These are phyloP conservation scores for Agrilus planipennis DNA, from an alignment of 1,140 invertebrate genomes.

Conservation along the genomic window DNA sequence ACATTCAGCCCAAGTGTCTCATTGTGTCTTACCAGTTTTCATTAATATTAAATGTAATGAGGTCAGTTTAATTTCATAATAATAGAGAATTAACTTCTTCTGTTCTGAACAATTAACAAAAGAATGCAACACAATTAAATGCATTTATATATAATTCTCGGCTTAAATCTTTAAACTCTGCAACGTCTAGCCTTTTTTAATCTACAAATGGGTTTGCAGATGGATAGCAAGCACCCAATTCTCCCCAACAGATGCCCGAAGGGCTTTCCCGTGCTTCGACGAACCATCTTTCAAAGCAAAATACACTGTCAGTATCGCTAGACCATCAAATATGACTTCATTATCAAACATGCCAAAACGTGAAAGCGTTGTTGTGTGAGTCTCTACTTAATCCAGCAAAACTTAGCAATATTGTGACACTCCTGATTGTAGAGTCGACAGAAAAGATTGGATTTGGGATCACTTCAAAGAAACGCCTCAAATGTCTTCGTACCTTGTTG, in stretches of 20 bases:
- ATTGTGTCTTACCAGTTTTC: no score
- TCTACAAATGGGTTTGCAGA: conserved; percentile 30
- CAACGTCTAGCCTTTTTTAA: background rate
- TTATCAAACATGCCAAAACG: conserved; percentile 29
- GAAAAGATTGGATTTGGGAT: conserved; percentile 44
- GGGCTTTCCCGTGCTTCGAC: conserved; percentile 83
- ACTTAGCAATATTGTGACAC: background rate
- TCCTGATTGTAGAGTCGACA: conserved; percentile 2
- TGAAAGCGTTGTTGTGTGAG: conserved; percentile 7
- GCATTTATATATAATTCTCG: background rate
- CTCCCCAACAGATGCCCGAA: conserved; percentile 64
- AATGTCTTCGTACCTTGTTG: conserved; percentile 88
- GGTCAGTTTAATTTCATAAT: no score
- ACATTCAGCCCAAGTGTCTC: no score
- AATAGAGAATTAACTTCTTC: no score
- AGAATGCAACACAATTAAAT: no score
- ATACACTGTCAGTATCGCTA: conserved; percentile 56
- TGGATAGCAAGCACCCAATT: conserved; percentile 69
- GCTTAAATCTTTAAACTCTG: background rate
- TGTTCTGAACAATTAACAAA: background rate
- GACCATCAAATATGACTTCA: conserved; percentile 24
- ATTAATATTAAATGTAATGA: no score
- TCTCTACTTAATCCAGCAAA: background rate
- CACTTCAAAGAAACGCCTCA: conserved; percentile 68
- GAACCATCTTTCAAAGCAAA: conserved; percentile 75